Conservation (phyloP, 1,140 invertebrate genomes). For the Pseudachorutes palmiensis region DNA sequence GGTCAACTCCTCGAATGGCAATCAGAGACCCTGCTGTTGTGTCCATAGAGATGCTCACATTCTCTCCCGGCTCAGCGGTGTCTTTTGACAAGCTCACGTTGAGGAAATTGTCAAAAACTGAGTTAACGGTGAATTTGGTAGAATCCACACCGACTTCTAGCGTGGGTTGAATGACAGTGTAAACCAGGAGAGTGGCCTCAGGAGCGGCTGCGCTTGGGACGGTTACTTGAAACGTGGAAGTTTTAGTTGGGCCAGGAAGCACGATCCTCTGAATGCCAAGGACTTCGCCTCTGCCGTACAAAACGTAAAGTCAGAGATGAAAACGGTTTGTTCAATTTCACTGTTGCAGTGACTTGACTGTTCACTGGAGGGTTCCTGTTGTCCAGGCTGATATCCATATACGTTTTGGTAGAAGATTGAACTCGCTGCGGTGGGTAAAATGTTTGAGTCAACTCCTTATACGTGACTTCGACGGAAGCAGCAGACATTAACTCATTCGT, state of each 20-base stretch:
- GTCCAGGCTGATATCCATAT: conserved; percentile 63
- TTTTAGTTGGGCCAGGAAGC: neutral
- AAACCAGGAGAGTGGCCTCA: conserved; percentile 14
- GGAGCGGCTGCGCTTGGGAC: conserved; percentile 9
- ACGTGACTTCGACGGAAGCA: conserved; percentile 52
- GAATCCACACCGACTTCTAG: conserved; percentile 16
- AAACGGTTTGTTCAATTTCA: conserved; percentile 71
- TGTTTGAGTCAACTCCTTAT: conserved; percentile 24
- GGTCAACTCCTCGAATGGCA: conserved; percentile 17
- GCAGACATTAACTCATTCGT: conserved; percentile 47
- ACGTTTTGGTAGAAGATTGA: conserved; percentile 46
- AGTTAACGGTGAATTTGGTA: conserved; percentile 1
- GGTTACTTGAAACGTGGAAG: conserved; percentile 2
- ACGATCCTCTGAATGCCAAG: neutral
- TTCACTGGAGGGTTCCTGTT: conserved; percentile 52
- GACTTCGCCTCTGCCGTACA: conserved; percentile 76
- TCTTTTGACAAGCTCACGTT: conserved; percentile 8
- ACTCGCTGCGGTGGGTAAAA: conserved; percentile 20
- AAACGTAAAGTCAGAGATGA: conserved; percentile 67
- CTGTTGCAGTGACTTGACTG: conserved; percentile 50
- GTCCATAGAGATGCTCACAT: neutral
- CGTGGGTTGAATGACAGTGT: neutral
- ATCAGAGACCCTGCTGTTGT: neutral
- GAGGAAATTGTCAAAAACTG: conserved; percentile 3
- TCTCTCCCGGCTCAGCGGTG: conserved; percentile 4